These are phyloP conservation scores for Diplodus sargus DNA, from an alignment of 2,797 vertebrate genomes.

Conservation along the genomic window DNA sequence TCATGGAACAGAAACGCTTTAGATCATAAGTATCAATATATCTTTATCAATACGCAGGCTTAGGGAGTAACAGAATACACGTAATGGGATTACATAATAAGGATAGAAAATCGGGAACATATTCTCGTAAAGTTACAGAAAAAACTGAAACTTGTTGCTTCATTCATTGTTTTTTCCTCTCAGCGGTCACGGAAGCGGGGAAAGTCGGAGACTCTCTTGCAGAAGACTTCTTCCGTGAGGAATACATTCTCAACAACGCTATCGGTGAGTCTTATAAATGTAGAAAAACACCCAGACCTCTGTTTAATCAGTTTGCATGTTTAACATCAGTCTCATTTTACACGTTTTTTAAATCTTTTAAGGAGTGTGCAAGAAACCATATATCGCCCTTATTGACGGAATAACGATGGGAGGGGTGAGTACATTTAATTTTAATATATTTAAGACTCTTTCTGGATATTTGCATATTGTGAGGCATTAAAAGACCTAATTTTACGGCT, in stretches of 20 bases:
- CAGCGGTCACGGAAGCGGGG: constrained; percentile 88
- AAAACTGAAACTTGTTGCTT: not conserved
- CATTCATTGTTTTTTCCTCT: constrained; percentile 16
- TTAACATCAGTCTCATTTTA: not conserved
- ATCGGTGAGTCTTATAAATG: constrained; percentile 23
- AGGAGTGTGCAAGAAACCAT: constrained; percentile 91
- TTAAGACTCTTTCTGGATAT: not conserved
- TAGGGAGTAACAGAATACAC: too few relatives aligned
- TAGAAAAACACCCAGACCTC: not conserved
- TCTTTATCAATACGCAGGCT: too few relatives aligned
- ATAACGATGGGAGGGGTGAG: constrained; percentile 99
- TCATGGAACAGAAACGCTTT: too few relatives aligned
- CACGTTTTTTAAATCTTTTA: constrained; percentile 41
- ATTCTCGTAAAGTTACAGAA: too few relatives aligned
- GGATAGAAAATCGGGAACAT: too few relatives aligned
- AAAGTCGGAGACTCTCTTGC: constrained; percentile 80
- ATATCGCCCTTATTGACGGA: constrained; percentile 94
- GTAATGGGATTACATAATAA: too few relatives aligned
- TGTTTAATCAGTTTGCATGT: not conserved
- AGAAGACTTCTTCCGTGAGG: constrained; percentile 90
- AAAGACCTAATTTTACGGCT: too few relatives aligned
- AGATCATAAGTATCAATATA: too few relatives aligned
- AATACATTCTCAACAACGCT: constrained; percentile 91
- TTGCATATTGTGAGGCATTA: not conserved
- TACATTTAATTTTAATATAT: constrained; percentile 44